These are phyloP conservation scores for Pocillopora damicornis DNA, from an alignment of 64 coral and sea anemone genomes.

Conservation along the genomic window DNA sequence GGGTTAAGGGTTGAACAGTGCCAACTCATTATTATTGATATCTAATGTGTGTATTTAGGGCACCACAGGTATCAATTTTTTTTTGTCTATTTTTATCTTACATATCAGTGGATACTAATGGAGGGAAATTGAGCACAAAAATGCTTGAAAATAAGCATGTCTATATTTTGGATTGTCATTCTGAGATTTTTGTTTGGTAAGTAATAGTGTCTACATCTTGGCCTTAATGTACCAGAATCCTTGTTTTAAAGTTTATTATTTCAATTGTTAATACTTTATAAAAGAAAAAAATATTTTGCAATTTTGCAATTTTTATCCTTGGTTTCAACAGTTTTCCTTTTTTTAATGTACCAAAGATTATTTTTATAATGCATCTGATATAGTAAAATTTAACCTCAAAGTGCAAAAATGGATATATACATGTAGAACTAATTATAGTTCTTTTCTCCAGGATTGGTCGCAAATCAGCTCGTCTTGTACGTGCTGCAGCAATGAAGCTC, in stretches of 20 bases:
- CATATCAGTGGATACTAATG: conserved; percentile 72
- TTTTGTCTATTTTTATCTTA: background rate
- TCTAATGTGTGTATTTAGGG: no score
- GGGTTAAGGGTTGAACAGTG: no score
- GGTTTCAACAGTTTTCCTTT: background rate
- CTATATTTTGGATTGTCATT: conserved; percentile 89
- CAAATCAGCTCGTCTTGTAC: conserved; percentile 92
- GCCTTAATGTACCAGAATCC: no score
- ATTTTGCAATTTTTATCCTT: no score
- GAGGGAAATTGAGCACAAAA: conserved; percentile 57
- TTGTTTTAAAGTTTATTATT: no score
- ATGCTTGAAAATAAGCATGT: conserved; percentile 90
- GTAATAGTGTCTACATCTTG: background rate
- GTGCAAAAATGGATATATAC: no score
- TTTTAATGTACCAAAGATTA: background rate
- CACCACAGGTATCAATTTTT: background rate
- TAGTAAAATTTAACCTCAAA: no score
- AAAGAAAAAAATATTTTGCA: no score
- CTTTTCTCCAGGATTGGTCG: conserved; percentile 79
- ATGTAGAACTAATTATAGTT: background rate
- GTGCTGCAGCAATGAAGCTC: conserved; percentile 94
- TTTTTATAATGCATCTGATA: no score
- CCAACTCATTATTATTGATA: no score
- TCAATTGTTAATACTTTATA: no score
- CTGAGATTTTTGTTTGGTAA: conserved; percentile 96